These are phyloP conservation scores for Emys orbicularis DNA, from an alignment of 2,797 vertebrate species.

Conservation along the genomic window DNA sequence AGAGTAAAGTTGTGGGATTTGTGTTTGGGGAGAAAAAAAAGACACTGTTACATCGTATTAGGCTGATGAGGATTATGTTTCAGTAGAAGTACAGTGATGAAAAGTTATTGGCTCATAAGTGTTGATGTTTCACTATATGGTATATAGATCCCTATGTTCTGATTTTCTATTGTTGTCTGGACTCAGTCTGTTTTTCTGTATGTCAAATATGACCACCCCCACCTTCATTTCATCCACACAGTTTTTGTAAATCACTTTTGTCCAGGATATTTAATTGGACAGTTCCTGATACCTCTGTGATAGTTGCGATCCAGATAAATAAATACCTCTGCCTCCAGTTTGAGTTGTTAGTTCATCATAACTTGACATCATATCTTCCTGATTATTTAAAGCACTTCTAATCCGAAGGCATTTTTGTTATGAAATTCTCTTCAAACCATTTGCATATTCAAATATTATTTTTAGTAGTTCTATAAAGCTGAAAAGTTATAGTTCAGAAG, in stretches of 20 bases:
- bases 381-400: neutral
- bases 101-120: neutral
- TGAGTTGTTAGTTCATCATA: neutral
- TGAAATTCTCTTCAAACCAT: neutral
- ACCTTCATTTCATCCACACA: neutral
- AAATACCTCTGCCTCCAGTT: neutral
- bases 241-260: neutral
- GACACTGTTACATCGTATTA: too few relatives aligned
- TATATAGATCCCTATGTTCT: neutral
- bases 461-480: too few relatives aligned
- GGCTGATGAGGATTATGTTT: too few relatives aligned
- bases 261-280: neutral
- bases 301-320: neutral
- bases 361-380: neutral
- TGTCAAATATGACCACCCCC: neutral
- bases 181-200: neutral
- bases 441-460: too few relatives aligned
- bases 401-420: neutral
- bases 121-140: neutral
- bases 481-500: too few relatives aligned
- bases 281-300: neutral
- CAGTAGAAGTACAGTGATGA: too few relatives aligned
- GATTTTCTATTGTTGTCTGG: neutral
- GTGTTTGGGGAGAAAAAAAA: too few relatives aligned
- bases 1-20: too few relatives aligned